A percentile compares a stretch with the other conserved stretches of the same genome.
phyloP scores from a whole-genome alignment of 2,888 invertebrate species.

The Leptarthrus brevirostris region DNA sequence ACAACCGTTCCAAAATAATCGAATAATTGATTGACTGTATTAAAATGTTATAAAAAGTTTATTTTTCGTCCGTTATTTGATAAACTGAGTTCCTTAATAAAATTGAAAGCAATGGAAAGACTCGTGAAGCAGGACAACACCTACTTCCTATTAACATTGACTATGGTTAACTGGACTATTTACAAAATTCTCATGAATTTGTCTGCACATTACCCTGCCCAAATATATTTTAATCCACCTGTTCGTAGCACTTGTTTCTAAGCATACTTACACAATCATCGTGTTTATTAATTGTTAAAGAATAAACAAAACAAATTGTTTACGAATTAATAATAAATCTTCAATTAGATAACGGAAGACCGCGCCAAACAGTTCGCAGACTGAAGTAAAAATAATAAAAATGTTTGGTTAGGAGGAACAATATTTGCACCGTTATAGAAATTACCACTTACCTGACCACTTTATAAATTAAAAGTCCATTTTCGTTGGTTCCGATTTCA shows the following conservation, averaged over 20 bases:
- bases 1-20: too few species aligned
- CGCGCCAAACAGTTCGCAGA: conserved; percentile 29
- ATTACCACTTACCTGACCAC: conserved; percentile 19
- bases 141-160: not conserved
- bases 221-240: too few species aligned
- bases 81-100: too few species aligned
- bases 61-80: too few species aligned
- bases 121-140: too few species aligned
- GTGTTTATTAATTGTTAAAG: not conserved
- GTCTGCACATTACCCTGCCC: too few species aligned
- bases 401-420: conserved; percentile 30
- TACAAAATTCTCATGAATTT: too few species aligned
- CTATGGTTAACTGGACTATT: not conserved
- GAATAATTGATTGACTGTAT: too few species aligned
- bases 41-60: too few species aligned
- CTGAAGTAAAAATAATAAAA: conserved; percentile 7
- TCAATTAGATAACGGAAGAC: conserved; percentile 21
- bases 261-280: not conserved
- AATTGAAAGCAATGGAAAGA: too few species aligned
- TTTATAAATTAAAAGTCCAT: conserved; percentile 30
- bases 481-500: not conserved
- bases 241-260: not conserved
- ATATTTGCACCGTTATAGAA: conserved; percentile 3
- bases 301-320: not conserved
- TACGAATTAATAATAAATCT: not conserved